These are phyloP conservation scores for Plebejus argus DNA, from an alignment of 2,888 invertebrate species.

Conservation along the genomic window DNA sequence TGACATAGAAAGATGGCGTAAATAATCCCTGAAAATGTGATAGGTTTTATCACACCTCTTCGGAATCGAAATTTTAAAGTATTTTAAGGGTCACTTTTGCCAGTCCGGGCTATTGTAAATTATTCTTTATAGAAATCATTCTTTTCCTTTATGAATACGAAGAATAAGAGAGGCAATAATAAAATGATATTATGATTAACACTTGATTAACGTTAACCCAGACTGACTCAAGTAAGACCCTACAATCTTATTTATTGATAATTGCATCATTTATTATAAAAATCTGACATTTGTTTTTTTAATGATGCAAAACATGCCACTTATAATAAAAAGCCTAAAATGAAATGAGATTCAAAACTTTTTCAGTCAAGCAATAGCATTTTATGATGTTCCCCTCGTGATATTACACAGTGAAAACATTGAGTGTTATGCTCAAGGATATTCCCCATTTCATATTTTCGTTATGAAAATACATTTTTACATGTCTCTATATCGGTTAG, in stretches of 20 bases:
- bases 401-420: slow-evolving; percentile 2
- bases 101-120: neutral
- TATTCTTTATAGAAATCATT: neutral
- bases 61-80: neutral
- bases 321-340: neutral
- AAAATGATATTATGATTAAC: neutral
- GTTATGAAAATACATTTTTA: slow-evolving; percentile 17
- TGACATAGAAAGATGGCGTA: neutral
- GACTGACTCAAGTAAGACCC: neutral
- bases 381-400: neutral
- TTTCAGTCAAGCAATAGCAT: neutral
- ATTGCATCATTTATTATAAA: too few relatives aligned
- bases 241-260: too few relatives aligned
- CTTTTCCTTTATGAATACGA: neutral
- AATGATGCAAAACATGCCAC: neutral
- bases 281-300: too few relatives aligned
- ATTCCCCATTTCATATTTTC: slow-evolving; percentile 2
- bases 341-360: neutral
- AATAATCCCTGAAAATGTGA: too few relatives aligned
- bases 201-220: neutral
- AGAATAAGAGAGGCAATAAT: neutral
- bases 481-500: slow-evolving; percentile 5
- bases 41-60: neutral
- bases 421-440: neutral
- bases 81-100: neutral